These are phyloP conservation scores for Actinia tenebrosa DNA, from an alignment of 64 coral and sea anemone genomes.

Conservation along the genomic window DNA sequence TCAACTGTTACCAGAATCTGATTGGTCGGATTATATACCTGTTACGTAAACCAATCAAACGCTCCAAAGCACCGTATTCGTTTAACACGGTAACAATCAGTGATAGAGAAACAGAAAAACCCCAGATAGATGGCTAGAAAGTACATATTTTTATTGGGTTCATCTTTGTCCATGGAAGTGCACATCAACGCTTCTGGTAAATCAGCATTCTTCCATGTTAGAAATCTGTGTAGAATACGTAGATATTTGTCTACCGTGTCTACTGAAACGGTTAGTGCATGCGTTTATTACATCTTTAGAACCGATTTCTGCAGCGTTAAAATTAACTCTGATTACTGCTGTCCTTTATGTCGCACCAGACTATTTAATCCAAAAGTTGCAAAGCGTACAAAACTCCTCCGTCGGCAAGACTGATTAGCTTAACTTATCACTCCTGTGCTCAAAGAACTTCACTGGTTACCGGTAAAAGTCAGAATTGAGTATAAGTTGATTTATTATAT, in stretches of 20 bases:
- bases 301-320: slow-evolving; percentile 7
- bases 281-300: background rate
- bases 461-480: background rate
- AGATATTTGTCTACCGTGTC: background rate
- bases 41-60: slow-evolving; percentile 9
- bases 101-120: too few species aligned
- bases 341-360: slow-evolving; percentile 19
- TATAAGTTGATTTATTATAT: too few species aligned
- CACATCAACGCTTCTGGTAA: slow-evolving; percentile 9
- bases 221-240: slow-evolving; percentile 1
- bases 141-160: too few species aligned
- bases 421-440: slow-evolving; percentile 25
- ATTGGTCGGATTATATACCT: background rate
- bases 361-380: background rate
- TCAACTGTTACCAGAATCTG: background rate
- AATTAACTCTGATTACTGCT: background rate
- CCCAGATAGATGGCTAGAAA: too few species aligned
- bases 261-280: slow-evolving; percentile 21
- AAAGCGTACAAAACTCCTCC: slow-evolving; percentile 4
- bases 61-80: background rate
- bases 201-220: slow-evolving; percentile 24
- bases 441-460: slow-evolving; percentile 25
- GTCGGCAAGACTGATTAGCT: slow-evolving; percentile 10
- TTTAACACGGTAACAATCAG: too few species aligned
- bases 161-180: background rate